Conservation (phyloP, 2,113 vertebrate genomes). For the Genyomyrus donnyi region DNA sequence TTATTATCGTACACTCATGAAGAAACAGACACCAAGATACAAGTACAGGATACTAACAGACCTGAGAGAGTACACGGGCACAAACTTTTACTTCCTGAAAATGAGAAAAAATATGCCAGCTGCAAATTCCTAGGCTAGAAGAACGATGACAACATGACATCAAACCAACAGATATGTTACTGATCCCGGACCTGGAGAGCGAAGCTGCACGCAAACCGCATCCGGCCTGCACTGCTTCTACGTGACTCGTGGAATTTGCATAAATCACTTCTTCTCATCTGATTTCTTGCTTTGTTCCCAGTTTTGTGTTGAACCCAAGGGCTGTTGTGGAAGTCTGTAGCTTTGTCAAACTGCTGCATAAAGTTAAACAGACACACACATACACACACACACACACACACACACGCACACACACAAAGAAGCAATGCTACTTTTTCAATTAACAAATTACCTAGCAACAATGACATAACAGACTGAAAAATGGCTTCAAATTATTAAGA, state of each 20-base stretch:
- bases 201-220: background rate
- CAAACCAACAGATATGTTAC: background rate
- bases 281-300: background rate
- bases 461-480: background rate
- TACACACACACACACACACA: background rate
- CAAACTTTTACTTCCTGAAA: background rate
- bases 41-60: background rate
- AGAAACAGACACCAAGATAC: background rate
- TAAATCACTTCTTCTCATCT: constrained; percentile 10
- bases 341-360: background rate
- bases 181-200: background rate
- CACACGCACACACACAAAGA: background rate
- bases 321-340: constrained; percentile 9
- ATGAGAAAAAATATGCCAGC: background rate
- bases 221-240: background rate
- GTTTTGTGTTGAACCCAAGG: constrained; percentile 9
- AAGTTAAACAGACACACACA: background rate
- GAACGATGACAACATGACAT: background rate
- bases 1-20: background rate
- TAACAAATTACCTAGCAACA: constrained; percentile 16
- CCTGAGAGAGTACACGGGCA: background rate
- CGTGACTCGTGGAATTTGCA: constrained; percentile 1
- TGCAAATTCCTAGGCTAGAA: background rate
- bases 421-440: constrained; percentile 23
- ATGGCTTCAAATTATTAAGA: constrained; percentile 21